phyloP scores from a whole-genome alignment of 2,113 vertebrate genomes.

The Cochlearius cochlearius region DNA sequence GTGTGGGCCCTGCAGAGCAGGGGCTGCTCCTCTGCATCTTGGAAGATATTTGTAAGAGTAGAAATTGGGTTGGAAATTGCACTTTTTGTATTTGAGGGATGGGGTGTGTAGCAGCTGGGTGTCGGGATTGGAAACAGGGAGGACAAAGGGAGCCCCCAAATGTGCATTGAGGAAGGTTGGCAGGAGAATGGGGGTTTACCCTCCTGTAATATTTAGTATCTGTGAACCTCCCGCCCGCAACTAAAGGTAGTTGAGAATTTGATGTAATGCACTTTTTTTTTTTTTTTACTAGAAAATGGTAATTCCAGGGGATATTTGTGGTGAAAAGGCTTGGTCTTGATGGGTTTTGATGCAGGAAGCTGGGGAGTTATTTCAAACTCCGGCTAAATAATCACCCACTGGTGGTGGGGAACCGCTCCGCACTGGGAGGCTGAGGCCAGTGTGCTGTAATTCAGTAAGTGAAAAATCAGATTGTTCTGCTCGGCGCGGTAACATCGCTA shows the following conservation, averaged over 20 bases:
- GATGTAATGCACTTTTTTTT: too few relatives aligned
- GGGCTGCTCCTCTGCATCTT: neutral
- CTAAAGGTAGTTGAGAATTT: neutral
- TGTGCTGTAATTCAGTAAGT: neutral
- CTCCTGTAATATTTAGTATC: neutral
- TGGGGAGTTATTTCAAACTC: neutral
- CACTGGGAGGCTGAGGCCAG: neutral
- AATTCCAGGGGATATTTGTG: neutral
- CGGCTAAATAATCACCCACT: neutral
- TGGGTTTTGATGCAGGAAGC: neutral
- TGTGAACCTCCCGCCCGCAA: neutral
- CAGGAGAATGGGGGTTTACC: neutral
- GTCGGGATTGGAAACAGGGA: neutral
- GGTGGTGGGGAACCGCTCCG: neutral
- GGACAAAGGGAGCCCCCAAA: neutral
- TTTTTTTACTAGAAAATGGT: neutral
- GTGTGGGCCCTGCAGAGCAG: neutral
- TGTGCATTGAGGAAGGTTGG: neutral
- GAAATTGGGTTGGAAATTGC: neutral
- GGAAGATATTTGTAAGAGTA: neutral
- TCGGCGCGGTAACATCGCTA: neutral
- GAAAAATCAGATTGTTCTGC: neutral
- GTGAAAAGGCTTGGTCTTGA: neutral
- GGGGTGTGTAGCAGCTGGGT: rapidly evolving
- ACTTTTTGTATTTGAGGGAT: neutral